phyloP scores from a whole-genome alignment of 2,113 vertebrate genomes.

The Chiloscyllium plagiosum region DNA sequence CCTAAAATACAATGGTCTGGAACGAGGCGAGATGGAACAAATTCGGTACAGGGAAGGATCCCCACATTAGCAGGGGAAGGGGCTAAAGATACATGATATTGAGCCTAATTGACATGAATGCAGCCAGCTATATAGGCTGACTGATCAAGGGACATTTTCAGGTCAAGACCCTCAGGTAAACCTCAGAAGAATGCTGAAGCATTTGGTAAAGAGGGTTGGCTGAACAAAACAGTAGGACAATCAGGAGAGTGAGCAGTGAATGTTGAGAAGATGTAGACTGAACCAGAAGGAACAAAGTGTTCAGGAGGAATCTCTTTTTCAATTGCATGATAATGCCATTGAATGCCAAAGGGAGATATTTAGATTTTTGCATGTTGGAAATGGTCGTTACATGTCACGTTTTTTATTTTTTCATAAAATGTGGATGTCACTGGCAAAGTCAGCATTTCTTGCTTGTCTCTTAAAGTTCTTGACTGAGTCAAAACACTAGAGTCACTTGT shows the following conservation, averaged over 20 bases:
- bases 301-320: background rate
- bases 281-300: background rate
- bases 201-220: background rate
- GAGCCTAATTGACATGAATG: background rate
- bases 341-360: background rate
- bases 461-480: too few relatives aligned
- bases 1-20: background rate
- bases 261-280: background rate
- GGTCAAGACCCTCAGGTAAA: background rate
- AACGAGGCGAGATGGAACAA: background rate
- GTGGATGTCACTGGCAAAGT: too few relatives aligned
- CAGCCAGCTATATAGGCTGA: background rate
- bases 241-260: background rate
- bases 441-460: too few relatives aligned
- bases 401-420: too few relatives aligned
- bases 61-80: background rate
- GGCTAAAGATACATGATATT: background rate
- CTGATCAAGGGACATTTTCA: background rate
- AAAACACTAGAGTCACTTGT: too few relatives aligned
- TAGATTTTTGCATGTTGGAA: background rate
- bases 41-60: background rate
- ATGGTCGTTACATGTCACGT: background rate
- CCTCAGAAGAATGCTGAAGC: background rate
- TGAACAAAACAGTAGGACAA: background rate
- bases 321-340: background rate